A percentile compares a stretch with the other conserved stretches of the same genome.
Evolutionary conservation across 2,888 invertebrate genomes (phyloP).

Genomic region (Lumbricus terrestris): DNA sequence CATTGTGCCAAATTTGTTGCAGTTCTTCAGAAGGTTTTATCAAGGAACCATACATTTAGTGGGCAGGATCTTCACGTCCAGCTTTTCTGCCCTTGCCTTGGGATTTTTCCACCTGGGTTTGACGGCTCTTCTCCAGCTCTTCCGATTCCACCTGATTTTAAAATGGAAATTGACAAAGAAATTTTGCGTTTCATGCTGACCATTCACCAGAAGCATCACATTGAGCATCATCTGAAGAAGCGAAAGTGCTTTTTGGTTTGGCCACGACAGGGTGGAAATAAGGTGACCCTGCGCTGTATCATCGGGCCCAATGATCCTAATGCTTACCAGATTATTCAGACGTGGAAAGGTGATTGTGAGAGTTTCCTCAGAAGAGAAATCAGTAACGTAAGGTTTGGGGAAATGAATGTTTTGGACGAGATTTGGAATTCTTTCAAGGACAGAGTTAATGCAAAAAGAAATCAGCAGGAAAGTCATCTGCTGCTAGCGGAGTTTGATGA

Average conservation of each 20-base stretch:
- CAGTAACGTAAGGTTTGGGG: neutral
- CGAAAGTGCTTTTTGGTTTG: neutral
- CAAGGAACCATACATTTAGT: slow-evolving; percentile 4
- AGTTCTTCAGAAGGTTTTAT: slow-evolving; percentile 16
- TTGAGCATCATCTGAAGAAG: slow-evolving; percentile 5
- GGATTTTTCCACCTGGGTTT: slow-evolving; percentile 23
- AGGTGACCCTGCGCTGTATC: neutral
- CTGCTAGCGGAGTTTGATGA: neutral
- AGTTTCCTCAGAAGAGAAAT: neutral
- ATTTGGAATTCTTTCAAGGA: slow-evolving; percentile 5
- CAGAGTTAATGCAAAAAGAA: neutral
- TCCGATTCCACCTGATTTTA: slow-evolving; percentile 17
- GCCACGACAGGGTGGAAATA: neutral
- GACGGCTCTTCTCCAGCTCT: slow-evolving; percentile 22
- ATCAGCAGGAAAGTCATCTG: neutral
- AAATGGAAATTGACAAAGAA: neutral
- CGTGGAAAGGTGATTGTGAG: neutral
- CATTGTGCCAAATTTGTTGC: neutral
- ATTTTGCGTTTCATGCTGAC: neutral
- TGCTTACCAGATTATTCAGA: neutral
- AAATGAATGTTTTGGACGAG: neutral
- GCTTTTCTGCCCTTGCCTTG: slow-evolving; percentile 18
- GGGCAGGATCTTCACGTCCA: slow-evolving; percentile 12
- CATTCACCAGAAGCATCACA: neutral
- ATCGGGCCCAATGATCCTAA: neutral